A percentile compares a stretch with the other conserved stretches of the same genome.
phyloP scores from a whole-genome alignment of 1,140 invertebrate genomes.

The honey bee (Apis mellifera) region Amel_HAv3.1 CM009944.2:7601501-7602000 shows the following conservation, averaged over 20 bases:
- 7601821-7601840: background rate
- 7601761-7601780: conserved; percentile 14
- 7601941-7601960: background rate
- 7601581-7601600: conserved; percentile 1
- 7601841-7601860: background rate
- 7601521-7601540: conserved; percentile 61
- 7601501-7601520: conserved; percentile 69
- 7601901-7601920: background rate
- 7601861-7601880: background rate
- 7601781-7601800: conserved; percentile 15
- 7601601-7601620: conserved; percentile 32
- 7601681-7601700: background rate
- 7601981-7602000: background rate
- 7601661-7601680: conserved; percentile 7
- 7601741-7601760: conserved; percentile 11
- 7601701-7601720: background rate
- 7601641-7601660: background rate
- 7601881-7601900: background rate
- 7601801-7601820: background rate
- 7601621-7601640: background rate
- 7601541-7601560: conserved; percentile 43
- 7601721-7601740: background rate
- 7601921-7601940: background rate
- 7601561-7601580: conserved; percentile 11
- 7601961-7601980: background rate